These are phyloP conservation scores for Phalanger gymnotis DNA, from an alignment of 2,797 vertebrate genomes.

Conservation along the genomic window DNA sequence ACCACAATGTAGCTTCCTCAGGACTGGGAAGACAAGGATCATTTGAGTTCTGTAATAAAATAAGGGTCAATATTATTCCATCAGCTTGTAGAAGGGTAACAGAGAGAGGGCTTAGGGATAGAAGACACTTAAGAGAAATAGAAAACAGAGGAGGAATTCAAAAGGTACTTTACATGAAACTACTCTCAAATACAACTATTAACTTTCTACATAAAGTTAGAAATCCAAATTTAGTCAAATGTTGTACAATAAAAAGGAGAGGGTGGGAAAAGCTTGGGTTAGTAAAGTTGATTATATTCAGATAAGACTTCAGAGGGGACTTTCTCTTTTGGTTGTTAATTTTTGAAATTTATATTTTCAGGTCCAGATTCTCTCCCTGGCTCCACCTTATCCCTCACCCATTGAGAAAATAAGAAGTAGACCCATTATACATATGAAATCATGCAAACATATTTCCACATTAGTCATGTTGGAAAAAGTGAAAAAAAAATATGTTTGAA, in stretches of 20 bases:
- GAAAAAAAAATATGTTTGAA: not conserved
- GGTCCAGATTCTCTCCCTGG: not conserved
- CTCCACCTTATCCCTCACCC: not conserved
- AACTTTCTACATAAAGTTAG: not conserved
- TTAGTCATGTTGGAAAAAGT: not conserved
- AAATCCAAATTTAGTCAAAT: not conserved
- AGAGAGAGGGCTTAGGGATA: fast-evolving
- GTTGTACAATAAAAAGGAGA: not conserved
- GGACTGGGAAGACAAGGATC: not conserved
- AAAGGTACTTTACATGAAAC: not conserved
- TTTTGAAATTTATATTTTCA: not conserved
- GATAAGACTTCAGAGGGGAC: not conserved
- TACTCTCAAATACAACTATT: not conserved
- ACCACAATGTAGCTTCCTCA: not conserved
- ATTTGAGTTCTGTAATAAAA: not conserved
- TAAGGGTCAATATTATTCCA: not conserved
- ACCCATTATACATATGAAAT: not conserved
- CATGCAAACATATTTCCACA: not conserved
- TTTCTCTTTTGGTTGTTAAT: not conserved
- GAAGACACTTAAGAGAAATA: not conserved
- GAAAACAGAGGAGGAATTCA: not conserved
- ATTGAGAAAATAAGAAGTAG: not conserved
- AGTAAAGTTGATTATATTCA: not conserved
- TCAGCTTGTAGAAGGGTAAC: not conserved
- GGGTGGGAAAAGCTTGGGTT: not conserved